Percentiles rank a stretch among this genome's conserved stretches.
Evolutionary conservation across 2,797 vertebrate species (phyloP).

Genomic region (Amblyopsis hoosieri): DNA sequence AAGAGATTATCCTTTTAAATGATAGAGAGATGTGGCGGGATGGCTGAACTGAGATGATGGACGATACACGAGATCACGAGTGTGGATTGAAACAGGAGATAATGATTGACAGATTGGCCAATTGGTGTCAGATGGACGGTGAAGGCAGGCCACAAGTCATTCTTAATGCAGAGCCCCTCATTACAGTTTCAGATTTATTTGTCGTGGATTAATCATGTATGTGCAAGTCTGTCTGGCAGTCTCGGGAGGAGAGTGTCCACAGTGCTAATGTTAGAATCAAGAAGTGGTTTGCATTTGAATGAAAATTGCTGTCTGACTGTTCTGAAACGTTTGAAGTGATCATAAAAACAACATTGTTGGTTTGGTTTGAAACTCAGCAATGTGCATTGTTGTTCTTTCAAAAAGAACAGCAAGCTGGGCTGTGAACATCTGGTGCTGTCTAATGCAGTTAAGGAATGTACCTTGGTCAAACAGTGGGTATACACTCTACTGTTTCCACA

Average conservation of each 20-base stretch:
- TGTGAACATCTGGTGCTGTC: too few relatives aligned
- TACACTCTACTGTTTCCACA: too few relatives aligned
- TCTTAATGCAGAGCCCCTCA: constrained; percentile 65
- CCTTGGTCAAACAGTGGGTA: too few relatives aligned
- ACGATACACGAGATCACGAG: constrained; percentile 58
- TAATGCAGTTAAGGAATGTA: too few relatives aligned
- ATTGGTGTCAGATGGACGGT: constrained; percentile 62
- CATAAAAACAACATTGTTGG: too few relatives aligned
- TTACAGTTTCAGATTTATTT: constrained; percentile 67
- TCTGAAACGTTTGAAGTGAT: too few relatives aligned
- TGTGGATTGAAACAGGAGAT: constrained; percentile 56
- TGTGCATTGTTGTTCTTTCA: too few relatives aligned
- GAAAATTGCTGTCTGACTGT: too few relatives aligned
- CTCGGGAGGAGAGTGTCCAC: constrained; percentile 31
- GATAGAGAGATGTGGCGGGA: constrained; percentile 62
- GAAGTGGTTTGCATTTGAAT: too few relatives aligned
- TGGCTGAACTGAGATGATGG: constrained; percentile 61
- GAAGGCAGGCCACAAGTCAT: constrained; percentile 68
- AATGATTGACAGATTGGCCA: constrained; percentile 71
- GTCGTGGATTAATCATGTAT: constrained; percentile 67
- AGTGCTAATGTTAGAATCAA: too few relatives aligned
- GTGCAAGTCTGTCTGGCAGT: constrained; percentile 44
- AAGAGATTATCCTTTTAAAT: constrained; percentile 40
- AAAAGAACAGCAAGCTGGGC: too few relatives aligned
- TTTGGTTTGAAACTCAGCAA: too few relatives aligned